Conservation (phyloP, 2,113 vertebrate species). For the Hydrochoerus hydrochaeris region DNA sequence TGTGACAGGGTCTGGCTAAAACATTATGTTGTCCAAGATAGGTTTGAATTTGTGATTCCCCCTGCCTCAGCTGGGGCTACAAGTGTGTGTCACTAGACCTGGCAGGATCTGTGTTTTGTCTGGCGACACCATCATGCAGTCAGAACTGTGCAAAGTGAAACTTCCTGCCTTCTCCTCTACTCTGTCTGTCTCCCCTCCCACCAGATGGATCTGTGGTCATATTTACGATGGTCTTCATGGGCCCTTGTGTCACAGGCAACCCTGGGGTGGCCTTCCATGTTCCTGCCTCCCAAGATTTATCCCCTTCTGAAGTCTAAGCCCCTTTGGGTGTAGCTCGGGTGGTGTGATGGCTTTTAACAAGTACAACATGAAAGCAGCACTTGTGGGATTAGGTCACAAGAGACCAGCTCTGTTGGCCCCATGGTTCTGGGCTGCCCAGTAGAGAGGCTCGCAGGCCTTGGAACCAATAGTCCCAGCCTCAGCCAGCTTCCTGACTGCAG, state of each 20-base stretch:
- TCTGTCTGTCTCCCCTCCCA: not conserved
- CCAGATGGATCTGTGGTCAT: not conserved
- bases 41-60: not conserved
- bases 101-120: not conserved
- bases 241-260: rapidly evolving
- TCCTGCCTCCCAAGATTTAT: not conserved
- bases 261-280: rapidly evolving
- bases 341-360: not conserved
- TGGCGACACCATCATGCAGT: not conserved
- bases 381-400: not conserved
- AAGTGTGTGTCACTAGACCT: not conserved
- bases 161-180: not conserved
- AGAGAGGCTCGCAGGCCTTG: not conserved
- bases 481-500: not conserved
- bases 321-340: not conserved
- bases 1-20: not conserved
- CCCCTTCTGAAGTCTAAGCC: not conserved
- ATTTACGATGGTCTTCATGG: not conserved
- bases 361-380: not conserved
- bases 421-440: no score
- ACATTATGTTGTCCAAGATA: not conserved
- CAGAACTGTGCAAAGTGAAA: not conserved
- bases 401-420: not conserved
- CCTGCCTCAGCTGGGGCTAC: not conserved
- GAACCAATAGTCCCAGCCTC: not conserved